These are phyloP conservation scores for Chelonia mydas DNA, from an alignment of 2,797 vertebrate genomes.

Conservation along the genomic window DNA sequence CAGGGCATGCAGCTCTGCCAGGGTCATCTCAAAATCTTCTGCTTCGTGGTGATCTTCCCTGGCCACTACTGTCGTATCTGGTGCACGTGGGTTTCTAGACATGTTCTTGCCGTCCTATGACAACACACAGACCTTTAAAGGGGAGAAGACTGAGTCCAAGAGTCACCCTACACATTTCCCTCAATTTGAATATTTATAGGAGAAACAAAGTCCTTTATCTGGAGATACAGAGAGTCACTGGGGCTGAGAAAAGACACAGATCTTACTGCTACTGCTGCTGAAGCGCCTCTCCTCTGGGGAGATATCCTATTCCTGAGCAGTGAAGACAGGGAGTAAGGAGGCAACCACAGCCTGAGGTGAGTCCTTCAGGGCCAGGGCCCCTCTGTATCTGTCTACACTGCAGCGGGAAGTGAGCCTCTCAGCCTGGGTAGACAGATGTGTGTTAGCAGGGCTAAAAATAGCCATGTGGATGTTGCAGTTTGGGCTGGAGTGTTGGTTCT, in stretches of 20 bases:
- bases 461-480: background rate
- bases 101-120: background rate
- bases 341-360: background rate
- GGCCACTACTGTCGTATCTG: background rate
- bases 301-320: background rate
- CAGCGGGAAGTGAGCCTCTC: background rate
- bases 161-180: background rate
- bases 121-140: background rate
- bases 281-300: background rate
- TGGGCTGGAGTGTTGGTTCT: background rate
- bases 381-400: background rate
- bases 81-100: background rate
- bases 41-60: background rate
- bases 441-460: background rate
- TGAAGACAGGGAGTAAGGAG: background rate
- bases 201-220: background rate
- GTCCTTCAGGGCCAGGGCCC: background rate
- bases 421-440: background rate
- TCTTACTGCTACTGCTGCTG: background rate
- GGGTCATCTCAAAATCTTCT: background rate
- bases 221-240: background rate
- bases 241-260: background rate
- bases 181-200: background rate
- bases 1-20: background rate
- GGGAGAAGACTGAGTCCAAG: background rate